phyloP scores from a whole-genome alignment of 1,140 invertebrate genomes.

The Periplaneta americana region DNA sequence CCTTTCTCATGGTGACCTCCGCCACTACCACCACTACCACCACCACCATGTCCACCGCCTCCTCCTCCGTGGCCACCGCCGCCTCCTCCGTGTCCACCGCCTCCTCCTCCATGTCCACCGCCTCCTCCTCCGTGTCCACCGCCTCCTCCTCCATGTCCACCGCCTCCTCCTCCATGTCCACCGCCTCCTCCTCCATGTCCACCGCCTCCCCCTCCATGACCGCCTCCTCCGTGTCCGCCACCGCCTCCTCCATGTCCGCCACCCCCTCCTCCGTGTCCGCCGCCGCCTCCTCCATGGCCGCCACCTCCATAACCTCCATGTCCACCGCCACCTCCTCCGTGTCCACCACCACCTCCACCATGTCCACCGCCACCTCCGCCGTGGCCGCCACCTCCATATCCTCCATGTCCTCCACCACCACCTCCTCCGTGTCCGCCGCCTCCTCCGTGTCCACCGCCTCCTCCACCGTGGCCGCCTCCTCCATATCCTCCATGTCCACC shows the following conservation, averaged over 20 bases:
- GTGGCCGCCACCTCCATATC: neutral
- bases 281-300: neutral
- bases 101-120: neutral
- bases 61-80: neutral
- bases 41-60: neutral
- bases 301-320: neutral
- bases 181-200: neutral
- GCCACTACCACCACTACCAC: neutral
- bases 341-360: neutral
- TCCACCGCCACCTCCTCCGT: neutral
- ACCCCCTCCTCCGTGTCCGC: neutral
- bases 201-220: neutral
- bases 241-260: neutral
- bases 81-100: neutral
- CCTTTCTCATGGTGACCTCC: conserved; percentile 13
- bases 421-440: neutral
- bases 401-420: neutral
- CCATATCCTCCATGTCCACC: neutral
- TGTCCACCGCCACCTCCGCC: neutral
- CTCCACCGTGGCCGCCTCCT: neutral
- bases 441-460: neutral
- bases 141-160: conserved; percentile 6
- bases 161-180: neutral
- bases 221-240: neutral
- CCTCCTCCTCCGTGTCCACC: neutral